Evolutionary conservation across 2,888 invertebrate genomes (phyloP), one percentile per base, ranked within the genome.

Genomic region (Psylliodes chrysocephalus): DNA sequence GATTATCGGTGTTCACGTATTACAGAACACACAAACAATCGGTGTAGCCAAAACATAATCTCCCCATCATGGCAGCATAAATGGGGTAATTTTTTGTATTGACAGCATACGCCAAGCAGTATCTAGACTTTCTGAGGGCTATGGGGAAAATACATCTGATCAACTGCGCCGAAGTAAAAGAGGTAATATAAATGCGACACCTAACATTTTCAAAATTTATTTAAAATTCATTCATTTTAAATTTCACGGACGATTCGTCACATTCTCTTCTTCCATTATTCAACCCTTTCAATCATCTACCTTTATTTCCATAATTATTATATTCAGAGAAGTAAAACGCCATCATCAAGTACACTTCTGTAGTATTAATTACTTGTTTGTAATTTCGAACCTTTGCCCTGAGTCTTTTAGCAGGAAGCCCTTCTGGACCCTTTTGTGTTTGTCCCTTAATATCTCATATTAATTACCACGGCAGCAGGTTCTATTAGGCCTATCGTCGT

Each of bases 401-500:
- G 19, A 12, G 38, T 62, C 62, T 62, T 51, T 51, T 40, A 40
- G 52, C 38, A 18, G 30, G 25, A 25, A 42, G 10, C 44, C 33
- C 60, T 47, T 30, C 42, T 47, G 59, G 33, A 38, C 49, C 49
- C 49, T 54, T 60, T 54, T 40, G 47, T 54, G 47, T 59, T 54
- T 59, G 52, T 59, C 59, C 60, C 46, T 49, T 54, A 55, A 59
- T 64, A 60, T 44, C 54, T 49, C 22, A 33, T 49, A 42, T 54
- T 64, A 60, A 64, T 60, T 60, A 40, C 51, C 22, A 25, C 47
- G 54, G 49, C 49, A 19, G 47, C 38, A 54, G 44, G 44, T 55
- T 22, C 49, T 60, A 59, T 52, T 57, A 57, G 33, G 52, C 52
- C 57, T 46, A 63, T 63, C 52, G 46, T 52, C 59, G 49, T 47